Conservation (phyloP, 2,797 vertebrate species). For the Acipenser transmontanus region DNA sequence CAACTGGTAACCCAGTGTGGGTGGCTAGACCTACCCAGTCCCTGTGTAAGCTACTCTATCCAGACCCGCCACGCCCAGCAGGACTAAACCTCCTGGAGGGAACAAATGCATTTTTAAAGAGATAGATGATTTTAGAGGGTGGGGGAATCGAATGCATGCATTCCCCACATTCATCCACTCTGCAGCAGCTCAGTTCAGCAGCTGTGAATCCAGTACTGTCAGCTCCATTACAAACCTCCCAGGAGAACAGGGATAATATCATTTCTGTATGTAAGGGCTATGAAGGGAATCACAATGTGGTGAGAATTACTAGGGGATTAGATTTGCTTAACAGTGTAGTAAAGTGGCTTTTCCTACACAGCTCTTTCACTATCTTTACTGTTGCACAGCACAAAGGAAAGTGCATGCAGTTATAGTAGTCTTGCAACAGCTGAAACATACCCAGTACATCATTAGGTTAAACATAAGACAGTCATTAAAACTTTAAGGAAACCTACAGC, state of each 20-base stretch:
- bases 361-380: background rate
- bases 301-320: background rate
- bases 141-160: background rate
- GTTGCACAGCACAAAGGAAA: background rate
- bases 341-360: background rate
- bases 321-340: constrained; percentile 5
- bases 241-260: background rate
- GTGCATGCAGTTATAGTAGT: background rate
- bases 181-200: constrained; percentile 5
- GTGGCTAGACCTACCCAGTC: no score
- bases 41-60: no score
- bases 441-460: no score
- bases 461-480: no score
- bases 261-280: background rate
- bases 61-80: no score
- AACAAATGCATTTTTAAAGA: background rate
- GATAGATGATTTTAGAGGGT: background rate
- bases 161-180: background rate
- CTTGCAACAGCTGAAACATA: no score
- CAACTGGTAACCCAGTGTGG: no score
- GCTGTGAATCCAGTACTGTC: background rate
- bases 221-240: background rate
- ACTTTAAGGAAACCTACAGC: no score
- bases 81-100: no score
- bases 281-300: background rate